Percentiles rank a stretch among this genome's conserved stretches.
phyloP scores from a whole-genome alignment of 1,140 invertebrate species.

The Cydia fagiglandana region DNA sequence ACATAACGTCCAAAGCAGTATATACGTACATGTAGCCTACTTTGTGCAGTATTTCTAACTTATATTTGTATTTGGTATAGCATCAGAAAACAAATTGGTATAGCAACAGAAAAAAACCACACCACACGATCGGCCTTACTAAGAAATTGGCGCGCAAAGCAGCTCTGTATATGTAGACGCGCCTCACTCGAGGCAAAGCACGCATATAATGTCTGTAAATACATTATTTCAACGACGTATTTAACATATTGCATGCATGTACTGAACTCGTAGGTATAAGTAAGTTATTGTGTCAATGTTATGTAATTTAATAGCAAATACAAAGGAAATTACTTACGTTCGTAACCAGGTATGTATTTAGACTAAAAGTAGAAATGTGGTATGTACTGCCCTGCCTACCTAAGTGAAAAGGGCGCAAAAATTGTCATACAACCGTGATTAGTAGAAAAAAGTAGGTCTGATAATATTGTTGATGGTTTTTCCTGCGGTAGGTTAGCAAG shows the following conservation, averaged over 20 bases:
- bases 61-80: neutral
- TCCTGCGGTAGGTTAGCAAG: neutral
- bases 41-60: slow-evolving; percentile 6
- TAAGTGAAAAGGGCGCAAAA: neutral
- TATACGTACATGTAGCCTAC: neutral
- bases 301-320: neutral
- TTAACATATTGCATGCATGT: neutral
- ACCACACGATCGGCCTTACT: no score
- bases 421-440: neutral
- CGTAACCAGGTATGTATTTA: neutral
- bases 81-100: neutral
- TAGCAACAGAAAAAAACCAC: no score
- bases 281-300: neutral
- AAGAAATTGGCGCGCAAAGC: no score
- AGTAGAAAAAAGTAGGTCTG: neutral
- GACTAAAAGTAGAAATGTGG: no score
- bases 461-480: slow-evolving; percentile 32
- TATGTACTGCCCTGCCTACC: no score
- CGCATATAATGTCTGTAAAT: neutral
- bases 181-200: neutral
- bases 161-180: no score
- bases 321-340: neutral
- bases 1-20: no score
- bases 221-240: neutral
- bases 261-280: neutral